Conservation (phyloP, 2,888 invertebrate genomes). For the Drosophila vallismaia region DNA sequence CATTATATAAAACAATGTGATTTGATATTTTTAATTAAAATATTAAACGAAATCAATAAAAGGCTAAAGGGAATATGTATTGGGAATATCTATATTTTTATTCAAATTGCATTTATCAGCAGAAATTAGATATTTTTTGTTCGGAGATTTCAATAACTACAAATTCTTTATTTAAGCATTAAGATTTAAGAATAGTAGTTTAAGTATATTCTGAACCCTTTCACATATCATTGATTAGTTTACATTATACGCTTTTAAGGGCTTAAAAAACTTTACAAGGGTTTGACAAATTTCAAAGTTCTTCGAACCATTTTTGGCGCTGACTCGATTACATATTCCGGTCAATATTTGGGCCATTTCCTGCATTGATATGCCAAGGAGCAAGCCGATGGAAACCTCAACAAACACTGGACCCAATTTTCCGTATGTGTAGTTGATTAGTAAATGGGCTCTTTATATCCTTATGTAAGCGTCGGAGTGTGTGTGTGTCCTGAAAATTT, state of each 20-base stretch:
- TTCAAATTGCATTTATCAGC: too few relatives aligned
- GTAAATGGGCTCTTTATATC: slow-evolving; percentile 37
- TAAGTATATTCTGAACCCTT: neutral
- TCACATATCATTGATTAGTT: slow-evolving; percentile 39
- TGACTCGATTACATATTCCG: slow-evolving; percentile 40
- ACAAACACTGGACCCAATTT: slow-evolving; percentile 55
- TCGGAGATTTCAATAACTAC: too few relatives aligned
- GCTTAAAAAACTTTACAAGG: slow-evolving; percentile 21
- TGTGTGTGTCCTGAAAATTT: slow-evolving; percentile 57
- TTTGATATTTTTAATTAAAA: too few relatives aligned
- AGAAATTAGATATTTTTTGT: too few relatives aligned
- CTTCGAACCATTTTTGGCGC: slow-evolving; percentile 13
- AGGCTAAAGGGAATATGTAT: too few relatives aligned
- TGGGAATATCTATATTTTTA: too few relatives aligned
- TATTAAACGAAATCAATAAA: too few relatives aligned
- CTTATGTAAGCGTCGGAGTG: slow-evolving; percentile 7
- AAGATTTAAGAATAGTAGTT: neutral
- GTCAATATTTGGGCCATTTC: slow-evolving; percentile 34
- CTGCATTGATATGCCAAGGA: slow-evolving; percentile 60
- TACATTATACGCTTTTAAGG: slow-evolving; percentile 10
- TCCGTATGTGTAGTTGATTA: slow-evolving; percentile 29
- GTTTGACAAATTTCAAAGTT: slow-evolving; percentile 35
- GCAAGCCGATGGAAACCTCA: slow-evolving; percentile 40
- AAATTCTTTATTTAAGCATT: too few relatives aligned
- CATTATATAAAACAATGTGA: neutral